A percentile compares a stretch with the other conserved stretches of the same genome.
phyloP scores from a whole-genome alignment of 1,140 invertebrate species.

The Meteorus sp. region DNA sequence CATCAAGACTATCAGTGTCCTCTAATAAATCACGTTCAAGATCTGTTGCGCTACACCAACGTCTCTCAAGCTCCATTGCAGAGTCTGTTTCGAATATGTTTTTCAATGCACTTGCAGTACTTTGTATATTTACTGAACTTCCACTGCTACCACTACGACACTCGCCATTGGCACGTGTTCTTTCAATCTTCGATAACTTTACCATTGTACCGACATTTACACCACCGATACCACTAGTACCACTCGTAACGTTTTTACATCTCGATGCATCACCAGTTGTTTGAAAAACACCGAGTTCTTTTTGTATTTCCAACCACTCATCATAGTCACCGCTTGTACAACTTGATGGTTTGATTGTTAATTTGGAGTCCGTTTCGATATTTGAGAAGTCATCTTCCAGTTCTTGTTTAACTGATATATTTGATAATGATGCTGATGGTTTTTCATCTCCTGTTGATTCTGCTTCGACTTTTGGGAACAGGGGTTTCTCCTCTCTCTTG shows the following conservation, averaged over 20 bases:
- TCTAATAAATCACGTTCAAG: slow-evolving; percentile 54
- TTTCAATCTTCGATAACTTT: slow-evolving; percentile 39
- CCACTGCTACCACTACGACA: slow-evolving; percentile 29
- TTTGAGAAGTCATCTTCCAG: slow-evolving; percentile 50
- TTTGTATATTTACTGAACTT: slow-evolving; percentile 27
- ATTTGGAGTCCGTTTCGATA: slow-evolving; percentile 47
- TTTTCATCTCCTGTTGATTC: slow-evolving; percentile 43
- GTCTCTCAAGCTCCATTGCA: slow-evolving; percentile 32
- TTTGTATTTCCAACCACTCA: slow-evolving; percentile 71
- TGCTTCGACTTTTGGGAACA: slow-evolving; percentile 54
- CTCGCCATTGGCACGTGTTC: slow-evolving; percentile 54
- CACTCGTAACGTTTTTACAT: slow-evolving; percentile 39
- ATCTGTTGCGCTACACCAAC: slow-evolving; percentile 46
- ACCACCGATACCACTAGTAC: slow-evolving; percentile 33
- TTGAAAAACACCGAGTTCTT: slow-evolving; percentile 64
- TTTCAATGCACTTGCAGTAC: slow-evolving; percentile 33
- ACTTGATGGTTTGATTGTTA: slow-evolving; percentile 44
- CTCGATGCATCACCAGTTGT: slow-evolving; percentile 40
- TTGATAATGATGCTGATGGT: slow-evolving; percentile 33
- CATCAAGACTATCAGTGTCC: slow-evolving; percentile 52
- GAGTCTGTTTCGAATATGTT: slow-evolving; percentile 37
- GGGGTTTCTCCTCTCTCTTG: slow-evolving; percentile 53
- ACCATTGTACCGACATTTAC: slow-evolving; percentile 20
- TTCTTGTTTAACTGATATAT: slow-evolving; percentile 53
- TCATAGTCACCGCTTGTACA: slow-evolving; percentile 62